Conservation (phyloP, 2,888 invertebrate species). For the Oxycera nigricornis region DNA sequence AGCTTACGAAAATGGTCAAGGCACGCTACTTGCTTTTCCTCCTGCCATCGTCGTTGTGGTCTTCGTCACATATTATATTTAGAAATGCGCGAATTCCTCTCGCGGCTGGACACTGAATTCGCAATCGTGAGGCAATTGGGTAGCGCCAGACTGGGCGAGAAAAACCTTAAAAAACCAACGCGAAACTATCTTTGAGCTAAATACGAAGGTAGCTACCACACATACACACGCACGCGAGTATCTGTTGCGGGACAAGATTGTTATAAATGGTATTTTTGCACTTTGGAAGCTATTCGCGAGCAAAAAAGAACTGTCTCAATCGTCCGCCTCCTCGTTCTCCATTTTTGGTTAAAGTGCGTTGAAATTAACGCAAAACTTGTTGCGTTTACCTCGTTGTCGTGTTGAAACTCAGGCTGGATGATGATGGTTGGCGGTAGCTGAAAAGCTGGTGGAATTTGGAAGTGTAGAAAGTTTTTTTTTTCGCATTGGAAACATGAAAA, state of each 20-base stretch:
- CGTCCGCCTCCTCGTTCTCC: slow-evolving; percentile 11
- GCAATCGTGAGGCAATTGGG: neutral
- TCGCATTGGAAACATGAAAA: neutral
- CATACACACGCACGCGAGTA: neutral
- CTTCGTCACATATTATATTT: slow-evolving; percentile 25
- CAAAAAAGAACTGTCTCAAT: neutral
- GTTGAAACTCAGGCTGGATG: too few species aligned
- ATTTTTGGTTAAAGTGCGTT: slow-evolving; percentile 6
- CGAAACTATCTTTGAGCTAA: neutral
- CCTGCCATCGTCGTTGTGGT: neutral
- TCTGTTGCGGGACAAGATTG: neutral
- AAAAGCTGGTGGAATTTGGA: neutral
- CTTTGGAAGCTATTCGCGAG: neutral
- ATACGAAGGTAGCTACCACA: neutral
- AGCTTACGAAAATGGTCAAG: slow-evolving; percentile 22
- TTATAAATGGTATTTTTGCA: neutral
- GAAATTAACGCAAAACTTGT: slow-evolving; percentile 11
- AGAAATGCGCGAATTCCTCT: slow-evolving; percentile 23
- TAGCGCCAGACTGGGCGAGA: neutral
- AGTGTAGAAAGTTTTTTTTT: neutral
- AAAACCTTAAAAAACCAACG: neutral
- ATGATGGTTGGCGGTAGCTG: neutral
- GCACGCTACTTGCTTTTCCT: slow-evolving; percentile 1
- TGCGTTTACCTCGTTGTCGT: neutral
- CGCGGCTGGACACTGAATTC: neutral